A percentile compares a stretch with the other conserved stretches of the same genome.
These are phyloP conservation scores for Abramis brama DNA, from an alignment of 2,113 vertebrate species.

Conservation along the genomic window DNA sequence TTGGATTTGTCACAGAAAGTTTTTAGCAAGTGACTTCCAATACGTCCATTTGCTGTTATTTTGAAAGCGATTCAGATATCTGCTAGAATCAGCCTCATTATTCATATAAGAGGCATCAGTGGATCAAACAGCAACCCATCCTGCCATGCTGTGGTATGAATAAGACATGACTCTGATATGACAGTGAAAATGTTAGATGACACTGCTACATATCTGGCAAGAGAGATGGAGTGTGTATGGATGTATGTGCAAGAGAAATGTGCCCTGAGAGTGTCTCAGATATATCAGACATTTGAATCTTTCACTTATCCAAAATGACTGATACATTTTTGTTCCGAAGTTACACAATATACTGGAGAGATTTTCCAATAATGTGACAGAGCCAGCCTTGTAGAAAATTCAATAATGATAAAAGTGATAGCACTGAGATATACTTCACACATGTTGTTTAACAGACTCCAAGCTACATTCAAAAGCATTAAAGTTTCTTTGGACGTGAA, in stretches of 20 bases:
- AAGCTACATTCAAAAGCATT: not conserved
- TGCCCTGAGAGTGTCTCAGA: constrained; percentile 14
- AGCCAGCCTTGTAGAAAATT: constrained; percentile 18
- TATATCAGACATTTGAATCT: not conserved
- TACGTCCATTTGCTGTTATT: not conserved
- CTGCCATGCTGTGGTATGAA: not conserved
- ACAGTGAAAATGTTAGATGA: not conserved
- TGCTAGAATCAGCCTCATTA: not conserved
- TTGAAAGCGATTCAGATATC: not conserved
- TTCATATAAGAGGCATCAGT: not conserved
- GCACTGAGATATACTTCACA: constrained; percentile 16
- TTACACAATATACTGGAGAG: constrained; percentile 11
- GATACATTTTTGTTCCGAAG: not conserved
- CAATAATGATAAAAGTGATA: constrained; percentile 21
- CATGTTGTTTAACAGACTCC: not conserved
- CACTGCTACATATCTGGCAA: not conserved
- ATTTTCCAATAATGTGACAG: constrained; percentile 30
- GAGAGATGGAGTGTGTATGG: not conserved
- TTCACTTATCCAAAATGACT: not conserved
- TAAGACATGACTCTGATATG: not conserved
- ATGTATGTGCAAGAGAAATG: not conserved
- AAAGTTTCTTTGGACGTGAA: not conserved
- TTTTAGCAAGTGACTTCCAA: not conserved
- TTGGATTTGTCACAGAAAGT: not conserved
- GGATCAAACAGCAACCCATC: not conserved